These are phyloP conservation scores for Cyclophora punctaria DNA, from an alignment of 2,888 invertebrate genomes.

Conservation along the genomic window DNA sequence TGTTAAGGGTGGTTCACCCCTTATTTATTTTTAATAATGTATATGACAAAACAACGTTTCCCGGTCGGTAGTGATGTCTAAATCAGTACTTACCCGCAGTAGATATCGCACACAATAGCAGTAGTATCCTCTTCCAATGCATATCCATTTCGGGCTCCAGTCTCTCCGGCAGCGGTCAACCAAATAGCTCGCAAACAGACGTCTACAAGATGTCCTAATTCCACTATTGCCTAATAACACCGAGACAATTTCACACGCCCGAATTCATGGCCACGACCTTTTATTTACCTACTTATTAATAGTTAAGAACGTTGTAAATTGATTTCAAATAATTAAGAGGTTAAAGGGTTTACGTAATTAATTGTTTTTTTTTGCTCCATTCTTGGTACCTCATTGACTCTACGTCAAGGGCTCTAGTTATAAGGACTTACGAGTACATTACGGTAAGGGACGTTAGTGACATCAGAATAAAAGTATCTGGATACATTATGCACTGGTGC, in stretches of 20 bases:
- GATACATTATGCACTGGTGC: no score
- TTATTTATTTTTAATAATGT: no score
- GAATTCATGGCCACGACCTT: slow-evolving; percentile 54
- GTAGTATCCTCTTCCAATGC: slow-evolving; percentile 19
- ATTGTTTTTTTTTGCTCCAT: no score
- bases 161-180: slow-evolving; percentile 15
- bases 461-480: no score
- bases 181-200: slow-evolving; percentile 23
- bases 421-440: no score
- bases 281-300: slow-evolving; percentile 10
- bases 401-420: no score
- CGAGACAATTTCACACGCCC: slow-evolving; percentile 57
- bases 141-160: slow-evolving; percentile 24
- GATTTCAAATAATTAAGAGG: no score
- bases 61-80: not conserved
- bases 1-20: no score
- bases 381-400: no score
- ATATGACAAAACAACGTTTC: no score
- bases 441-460: no score
- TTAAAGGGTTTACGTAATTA: no score
- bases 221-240: slow-evolving; percentile 36
- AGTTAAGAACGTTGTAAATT: not conserved
- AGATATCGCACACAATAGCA: slow-evolving; percentile 20
- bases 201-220: slow-evolving; percentile 34
- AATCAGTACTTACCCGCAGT: slow-evolving; percentile 5